phyloP scores from a whole-genome alignment of 2,113 vertebrate species.

The Spheniscus mendiculus region DNA sequence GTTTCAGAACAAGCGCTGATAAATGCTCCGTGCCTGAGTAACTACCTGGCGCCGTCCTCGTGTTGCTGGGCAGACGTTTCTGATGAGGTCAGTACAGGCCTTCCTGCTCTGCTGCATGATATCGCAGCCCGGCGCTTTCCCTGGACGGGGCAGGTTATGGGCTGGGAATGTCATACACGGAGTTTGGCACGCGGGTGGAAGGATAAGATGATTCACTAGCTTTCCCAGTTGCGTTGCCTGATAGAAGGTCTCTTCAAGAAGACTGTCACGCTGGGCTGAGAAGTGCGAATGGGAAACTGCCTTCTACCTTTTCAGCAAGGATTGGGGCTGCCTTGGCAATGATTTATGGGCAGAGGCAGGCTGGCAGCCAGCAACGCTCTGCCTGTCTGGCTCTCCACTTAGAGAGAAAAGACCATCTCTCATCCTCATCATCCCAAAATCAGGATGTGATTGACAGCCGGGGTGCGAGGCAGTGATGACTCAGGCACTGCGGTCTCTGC shows the following conservation, averaged over 20 bases:
- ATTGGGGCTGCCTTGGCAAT: neutral
- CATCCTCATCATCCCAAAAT: neutral
- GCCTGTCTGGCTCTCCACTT: neutral
- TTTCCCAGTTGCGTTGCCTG: neutral
- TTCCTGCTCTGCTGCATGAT: neutral
- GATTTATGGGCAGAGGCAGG: neutral
- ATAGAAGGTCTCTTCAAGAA: neutral
- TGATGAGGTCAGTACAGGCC: constrained; percentile 33
- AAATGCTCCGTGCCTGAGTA: constrained; percentile 53
- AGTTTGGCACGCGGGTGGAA: neutral
- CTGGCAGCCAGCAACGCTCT: neutral
- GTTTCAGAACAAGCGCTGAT: constrained; percentile 40
- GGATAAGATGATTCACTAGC: neutral
- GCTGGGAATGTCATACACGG: neutral
- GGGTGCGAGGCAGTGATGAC: neutral
- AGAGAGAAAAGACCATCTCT: neutral
- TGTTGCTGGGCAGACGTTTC: neutral
- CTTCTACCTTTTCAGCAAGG: neutral
- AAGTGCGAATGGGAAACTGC: neutral
- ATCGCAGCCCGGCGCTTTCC: neutral
- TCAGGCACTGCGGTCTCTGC: neutral
- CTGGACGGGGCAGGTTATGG: neutral
- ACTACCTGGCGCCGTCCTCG: constrained; percentile 5
- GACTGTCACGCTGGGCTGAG: neutral
- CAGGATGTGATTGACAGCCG: neutral